Evolutionary conservation across 2,113 vertebrate genomes (phyloP).

Genomic region (Platycercus adscitus): DNA sequence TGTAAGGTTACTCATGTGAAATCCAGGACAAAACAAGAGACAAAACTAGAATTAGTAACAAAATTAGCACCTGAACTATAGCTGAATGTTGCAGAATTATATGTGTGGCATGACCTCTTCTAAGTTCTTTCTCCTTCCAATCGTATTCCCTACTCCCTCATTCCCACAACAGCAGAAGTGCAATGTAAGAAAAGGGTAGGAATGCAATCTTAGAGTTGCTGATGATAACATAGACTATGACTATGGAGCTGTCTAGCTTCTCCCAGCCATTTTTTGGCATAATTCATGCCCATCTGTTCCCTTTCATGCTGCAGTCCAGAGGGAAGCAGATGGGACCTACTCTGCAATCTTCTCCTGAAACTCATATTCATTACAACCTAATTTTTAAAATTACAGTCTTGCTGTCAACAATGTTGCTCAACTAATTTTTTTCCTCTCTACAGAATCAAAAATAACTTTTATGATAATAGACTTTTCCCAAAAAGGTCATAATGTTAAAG

Average conservation of each 20-base stretch:
- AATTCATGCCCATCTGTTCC: slow-evolving; percentile 60
- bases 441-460: slow-evolving; percentile 28
- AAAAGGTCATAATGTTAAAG: slow-evolving; percentile 21
- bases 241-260: background rate
- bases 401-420: slow-evolving; percentile 26
- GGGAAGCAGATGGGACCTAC: slow-evolving; percentile 60
- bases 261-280: slow-evolving; percentile 34
- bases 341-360: slow-evolving; percentile 45
- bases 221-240: background rate
- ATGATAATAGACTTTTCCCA: background rate
- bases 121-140: background rate
- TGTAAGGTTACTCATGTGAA: background rate
- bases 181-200: background rate
- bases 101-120: background rate
- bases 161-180: background rate
- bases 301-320: slow-evolving; percentile 43
- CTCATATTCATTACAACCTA: slow-evolving; percentile 61
- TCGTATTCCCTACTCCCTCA: background rate
- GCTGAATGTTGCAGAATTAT: background rate
- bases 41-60: background rate
- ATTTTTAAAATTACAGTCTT: slow-evolving; percentile 57
- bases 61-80: background rate
- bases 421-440: background rate
- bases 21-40: background rate
- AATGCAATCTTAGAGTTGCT: background rate